phyloP scores from a whole-genome alignment of 2,888 invertebrate genomes.

The Calephelis perditalis region DNA sequence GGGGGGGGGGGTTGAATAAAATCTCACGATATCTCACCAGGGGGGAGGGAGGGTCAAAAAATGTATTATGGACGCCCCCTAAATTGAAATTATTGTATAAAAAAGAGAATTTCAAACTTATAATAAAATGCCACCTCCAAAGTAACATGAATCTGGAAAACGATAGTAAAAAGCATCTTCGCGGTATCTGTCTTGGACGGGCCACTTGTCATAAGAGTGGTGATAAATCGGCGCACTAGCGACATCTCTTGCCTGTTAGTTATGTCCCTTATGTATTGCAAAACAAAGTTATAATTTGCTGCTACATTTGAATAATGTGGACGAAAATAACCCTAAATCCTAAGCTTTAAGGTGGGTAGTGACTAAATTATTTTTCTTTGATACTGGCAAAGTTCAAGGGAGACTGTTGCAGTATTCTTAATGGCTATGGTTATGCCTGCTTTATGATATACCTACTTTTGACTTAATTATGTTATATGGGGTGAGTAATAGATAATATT shows the following conservation, averaged over 20 bases:
- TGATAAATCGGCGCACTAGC: constrained; percentile 64
- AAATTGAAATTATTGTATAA: too few relatives aligned
- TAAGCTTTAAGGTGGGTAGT: constrained; percentile 4
- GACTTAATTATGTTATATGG: constrained; percentile 58
- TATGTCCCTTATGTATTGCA: constrained; percentile 63
- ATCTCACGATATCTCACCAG: too few relatives aligned
- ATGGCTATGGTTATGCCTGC: constrained; percentile 53
- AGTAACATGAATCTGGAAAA: constrained; percentile 11
- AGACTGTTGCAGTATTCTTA: constrained; percentile 49
- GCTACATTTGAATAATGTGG: not conserved
- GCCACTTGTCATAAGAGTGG: constrained; percentile 71
- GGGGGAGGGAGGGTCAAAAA: too few relatives aligned
- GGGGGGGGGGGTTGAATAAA: too few relatives aligned
- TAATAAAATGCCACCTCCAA: constrained; percentile 6
- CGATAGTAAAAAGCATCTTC: constrained; percentile 65
- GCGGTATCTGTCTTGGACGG: constrained; percentile 55
- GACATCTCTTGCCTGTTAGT: constrained; percentile 66
- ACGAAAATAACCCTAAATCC: constrained; percentile 26
- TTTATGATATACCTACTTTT: constrained; percentile 61
- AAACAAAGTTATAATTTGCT: constrained; percentile 24
- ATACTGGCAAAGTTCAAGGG: constrained; percentile 37
- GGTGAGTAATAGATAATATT: constrained; percentile 35
- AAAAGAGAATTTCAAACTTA: not conserved
- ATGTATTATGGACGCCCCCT: too few relatives aligned
- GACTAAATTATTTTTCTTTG: constrained; percentile 5